Base-by-base conservation (phyloP, 2,888 invertebrate species). In the Hecatera dysodea region DNA sequence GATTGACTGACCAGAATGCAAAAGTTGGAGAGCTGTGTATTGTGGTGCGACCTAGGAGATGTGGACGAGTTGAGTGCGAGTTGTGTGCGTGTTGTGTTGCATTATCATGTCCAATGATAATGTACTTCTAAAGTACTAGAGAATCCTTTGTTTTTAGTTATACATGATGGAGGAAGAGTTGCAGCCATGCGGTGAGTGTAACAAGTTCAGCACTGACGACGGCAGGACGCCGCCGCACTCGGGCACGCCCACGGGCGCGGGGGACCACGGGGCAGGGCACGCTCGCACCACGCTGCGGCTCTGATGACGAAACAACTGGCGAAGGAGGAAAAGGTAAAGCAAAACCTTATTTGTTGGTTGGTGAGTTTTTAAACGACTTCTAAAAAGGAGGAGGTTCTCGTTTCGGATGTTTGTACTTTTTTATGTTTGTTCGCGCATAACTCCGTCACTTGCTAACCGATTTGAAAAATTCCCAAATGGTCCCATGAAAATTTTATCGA, bases 111-210 rank as follows among this genome's bases (percentile, higher is more conserved):
- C 5, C 5, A 29, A 29, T 39, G 39, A 39, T 39, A 44, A 1
- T 44, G 17, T 19, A 44, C 0, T 11, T 11, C 50, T 50, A 50
- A 0, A 24, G 11, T 39, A n/a, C 52, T 59, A 46, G 9, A 19
- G 12, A 52, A n/a, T 36, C 2, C 0, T 68, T 24, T 60, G n/a
- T 29, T 8, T 27, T 5, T 27, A 94, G 94, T 27, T 91, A 33
- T 95, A 95, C 81, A 82, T 85, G 84, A 64, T 94, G 88, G 93
- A 92, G 59, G 90, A 90, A 24, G 91, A 91, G n/a, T 53, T 91
- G 15, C 83, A 86, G 78, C 93, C 95, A 8, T 94, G 95, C 65
- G 48, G 71, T 27, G 92, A 93, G 79, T 95, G 95, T 76, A 93
- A 93, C 84, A 57, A 67, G 75, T 29, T 85, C 48, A 59, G 65